A percentile compares a stretch with the other conserved stretches of the same genome.
These are phyloP conservation scores for Globicephala melas DNA, from an alignment of 2,113 vertebrate genomes.

Conservation along the genomic window DNA sequence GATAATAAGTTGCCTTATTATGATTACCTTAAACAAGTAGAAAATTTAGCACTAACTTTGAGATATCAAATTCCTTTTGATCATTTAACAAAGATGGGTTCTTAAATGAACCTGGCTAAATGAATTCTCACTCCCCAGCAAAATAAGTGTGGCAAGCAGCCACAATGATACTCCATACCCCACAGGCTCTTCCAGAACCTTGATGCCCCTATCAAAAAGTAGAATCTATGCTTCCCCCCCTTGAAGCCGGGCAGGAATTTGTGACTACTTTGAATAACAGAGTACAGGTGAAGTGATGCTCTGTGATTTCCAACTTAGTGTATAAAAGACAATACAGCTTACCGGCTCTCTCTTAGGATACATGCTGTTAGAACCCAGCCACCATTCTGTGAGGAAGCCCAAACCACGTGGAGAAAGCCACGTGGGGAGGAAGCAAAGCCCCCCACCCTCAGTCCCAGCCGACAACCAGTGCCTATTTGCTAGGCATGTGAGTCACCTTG, in stretches of 20 bases:
- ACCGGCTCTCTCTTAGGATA: not conserved
- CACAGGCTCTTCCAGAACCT: not conserved
- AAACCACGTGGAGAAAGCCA: not conserved
- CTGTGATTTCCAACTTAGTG: not conserved
- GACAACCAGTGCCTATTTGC: not conserved
- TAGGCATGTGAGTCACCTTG: not conserved
- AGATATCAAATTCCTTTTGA: not conserved
- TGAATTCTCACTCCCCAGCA: not conserved
- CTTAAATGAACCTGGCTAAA: not conserved
- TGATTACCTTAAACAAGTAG: not conserved
- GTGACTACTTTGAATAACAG: not conserved
- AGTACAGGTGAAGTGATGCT: not conserved
- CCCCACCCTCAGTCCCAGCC: not conserved
- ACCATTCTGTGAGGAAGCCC: not conserved
- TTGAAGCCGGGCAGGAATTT: not conserved
- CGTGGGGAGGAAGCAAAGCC: not conserved
- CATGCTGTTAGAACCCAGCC: not conserved
- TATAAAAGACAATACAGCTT: not conserved
- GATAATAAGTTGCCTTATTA: not conserved
- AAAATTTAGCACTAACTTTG: not conserved
- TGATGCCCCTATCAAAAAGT: not conserved
- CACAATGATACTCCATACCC: not conserved
- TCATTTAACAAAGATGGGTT: not conserved
- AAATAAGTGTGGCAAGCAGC: not conserved
- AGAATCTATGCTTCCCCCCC: not conserved